These are phyloP conservation scores for Drosophila murphyi DNA, from an alignment of 1,140 invertebrate species.

Conservation along the genomic window DNA sequence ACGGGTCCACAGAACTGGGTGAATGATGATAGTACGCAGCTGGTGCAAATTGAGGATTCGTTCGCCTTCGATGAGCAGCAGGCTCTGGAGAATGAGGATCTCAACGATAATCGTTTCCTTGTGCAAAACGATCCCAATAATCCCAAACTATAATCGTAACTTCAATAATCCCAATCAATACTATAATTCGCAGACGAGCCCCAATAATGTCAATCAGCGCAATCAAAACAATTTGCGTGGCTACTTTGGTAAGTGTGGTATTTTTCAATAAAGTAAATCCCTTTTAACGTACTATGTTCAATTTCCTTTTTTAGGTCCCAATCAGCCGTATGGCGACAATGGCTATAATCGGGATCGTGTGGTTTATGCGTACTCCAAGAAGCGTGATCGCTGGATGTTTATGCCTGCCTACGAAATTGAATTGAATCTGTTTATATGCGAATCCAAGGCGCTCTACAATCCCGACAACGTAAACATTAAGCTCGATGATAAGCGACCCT, in stretches of 20 bases:
- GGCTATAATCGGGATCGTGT: constrained; percentile 85
- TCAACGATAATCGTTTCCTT: constrained; percentile 79
- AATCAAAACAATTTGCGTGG: constrained; percentile 80
- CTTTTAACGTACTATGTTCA: background rate
- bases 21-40: constrained; percentile 92
- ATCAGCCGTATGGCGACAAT: constrained; percentile 73
- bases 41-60: constrained; percentile 92
- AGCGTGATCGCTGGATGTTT: constrained; percentile 92
- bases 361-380: constrained; percentile 89
- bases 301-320: constrained; percentile 40
- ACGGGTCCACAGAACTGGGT: constrained; percentile 91
- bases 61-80: constrained; percentile 87
- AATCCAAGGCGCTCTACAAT: constrained; percentile 90
- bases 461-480: constrained; percentile 85
- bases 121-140: constrained; percentile 67
- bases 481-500: constrained; percentile 90
- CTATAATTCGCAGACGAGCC: constrained; percentile 84
- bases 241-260: constrained; percentile 56
- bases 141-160: constrained; percentile 71
- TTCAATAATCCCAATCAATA: constrained; percentile 77
- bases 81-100: constrained; percentile 72
- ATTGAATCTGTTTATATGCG: constrained; percentile 93
- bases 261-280: background rate
- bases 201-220: constrained; percentile 57
- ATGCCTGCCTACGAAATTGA: constrained; percentile 91